Conservation (phyloP, 2,113 vertebrate genomes). For the Orycteropus afer region DNA sequence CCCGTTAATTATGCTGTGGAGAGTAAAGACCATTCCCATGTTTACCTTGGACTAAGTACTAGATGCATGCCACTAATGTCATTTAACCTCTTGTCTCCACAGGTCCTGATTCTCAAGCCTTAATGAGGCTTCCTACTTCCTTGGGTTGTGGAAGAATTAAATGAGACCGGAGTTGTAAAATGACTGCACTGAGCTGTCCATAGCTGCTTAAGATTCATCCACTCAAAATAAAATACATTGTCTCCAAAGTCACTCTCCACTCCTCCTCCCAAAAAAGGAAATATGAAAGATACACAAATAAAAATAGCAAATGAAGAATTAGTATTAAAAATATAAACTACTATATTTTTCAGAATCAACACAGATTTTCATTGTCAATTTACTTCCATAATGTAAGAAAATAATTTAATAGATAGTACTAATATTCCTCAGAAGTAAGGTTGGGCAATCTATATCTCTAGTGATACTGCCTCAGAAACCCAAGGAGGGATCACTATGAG, state of each 20-base stretch:
- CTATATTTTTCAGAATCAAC: slow-evolving; percentile 27
- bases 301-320: background rate
- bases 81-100: background rate
- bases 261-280: background rate
- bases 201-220: background rate
- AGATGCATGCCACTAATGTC: background rate
- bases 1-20: background rate
- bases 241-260: background rate
- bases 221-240: background rate
- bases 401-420: slow-evolving; percentile 67
- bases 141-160: background rate
- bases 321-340: slow-evolving; percentile 33
- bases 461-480: too few relatives aligned
- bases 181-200: background rate
- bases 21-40: background rate
- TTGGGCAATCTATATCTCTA: too few relatives aligned
- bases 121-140: background rate
- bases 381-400: slow-evolving; percentile 66
- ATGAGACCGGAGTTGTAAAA: background rate
- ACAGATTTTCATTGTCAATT: slow-evolving; percentile 61
- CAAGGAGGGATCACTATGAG: too few relatives aligned
- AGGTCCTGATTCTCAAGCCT: background rate
- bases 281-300: background rate
- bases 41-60: background rate
- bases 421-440: too few relatives aligned